Evolutionary conservation across 2,113 vertebrate species (phyloP).

Genomic region (Sinocyclocheilus rhinocerous): DNA sequence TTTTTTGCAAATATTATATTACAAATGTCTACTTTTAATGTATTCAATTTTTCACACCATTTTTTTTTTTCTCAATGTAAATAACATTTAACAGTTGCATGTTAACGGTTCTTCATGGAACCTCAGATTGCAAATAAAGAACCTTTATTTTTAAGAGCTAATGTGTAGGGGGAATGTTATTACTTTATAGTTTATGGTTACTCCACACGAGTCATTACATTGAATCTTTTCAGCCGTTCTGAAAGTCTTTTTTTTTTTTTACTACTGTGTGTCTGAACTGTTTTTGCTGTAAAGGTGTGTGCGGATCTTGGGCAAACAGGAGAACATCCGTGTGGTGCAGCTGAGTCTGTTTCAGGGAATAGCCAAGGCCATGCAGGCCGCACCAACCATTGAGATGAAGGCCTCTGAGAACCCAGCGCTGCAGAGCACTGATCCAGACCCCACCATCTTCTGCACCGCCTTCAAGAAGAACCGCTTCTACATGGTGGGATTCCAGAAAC

Average conservation of each 20-base stretch:
- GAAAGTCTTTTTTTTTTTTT: not conserved
- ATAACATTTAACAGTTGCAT: not conserved
- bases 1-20: not conserved
- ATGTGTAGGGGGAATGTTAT: too few species aligned
- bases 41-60: not conserved
- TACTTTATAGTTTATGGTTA: not conserved
- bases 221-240: not conserved
- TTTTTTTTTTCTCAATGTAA: not conserved
- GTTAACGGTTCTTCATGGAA: not conserved
- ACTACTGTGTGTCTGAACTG: not conserved
- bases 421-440: conserved; percentile 86
- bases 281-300: conserved; percentile 81
- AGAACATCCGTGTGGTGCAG: conserved; percentile 94
- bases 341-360: conserved; percentile 92
- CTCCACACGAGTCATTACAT: not conserved
- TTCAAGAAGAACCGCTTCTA: conserved; percentile 99
- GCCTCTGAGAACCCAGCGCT: conserved; percentile 96
- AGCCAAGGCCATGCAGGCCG: conserved; percentile 84
- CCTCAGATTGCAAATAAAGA: too few species aligned
- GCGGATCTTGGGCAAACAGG: conserved; percentile 94
- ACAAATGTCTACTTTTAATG: not conserved
- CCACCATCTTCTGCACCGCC: conserved; percentile 91
- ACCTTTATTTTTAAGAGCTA: too few species aligned
- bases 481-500: conserved; percentile 76
- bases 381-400: conserved; percentile 96